Percentiles rank a stretch among this genome's conserved stretches.
phyloP scores from a whole-genome alignment of 2,888 invertebrate species.

The Argyra leucocephala region DNA sequence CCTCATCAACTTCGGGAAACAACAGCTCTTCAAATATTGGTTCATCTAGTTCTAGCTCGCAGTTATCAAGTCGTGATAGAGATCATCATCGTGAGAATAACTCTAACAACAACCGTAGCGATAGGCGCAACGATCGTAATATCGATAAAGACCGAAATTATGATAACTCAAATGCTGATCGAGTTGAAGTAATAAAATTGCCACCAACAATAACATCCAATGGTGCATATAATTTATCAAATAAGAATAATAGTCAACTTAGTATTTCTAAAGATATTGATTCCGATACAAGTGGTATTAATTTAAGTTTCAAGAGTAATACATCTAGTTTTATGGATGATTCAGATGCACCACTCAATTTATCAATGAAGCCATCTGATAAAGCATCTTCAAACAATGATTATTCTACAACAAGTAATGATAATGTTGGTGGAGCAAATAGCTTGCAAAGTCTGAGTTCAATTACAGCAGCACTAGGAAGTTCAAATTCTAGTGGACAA shows the following conservation, averaged over 20 bases:
- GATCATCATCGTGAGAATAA: neutral
- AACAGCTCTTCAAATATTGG: neutral
- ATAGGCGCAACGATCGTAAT: neutral
- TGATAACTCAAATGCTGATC: conserved; percentile 45
- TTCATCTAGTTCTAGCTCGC: neutral
- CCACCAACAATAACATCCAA: conserved; percentile 56
- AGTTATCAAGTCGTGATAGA: neutral
- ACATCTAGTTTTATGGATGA: conserved; percentile 47
- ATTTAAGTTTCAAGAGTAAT: conserved; percentile 40
- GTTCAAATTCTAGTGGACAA: conserved; percentile 26
- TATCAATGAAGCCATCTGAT: conserved; percentile 63
- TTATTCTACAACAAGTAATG: conserved; percentile 14
- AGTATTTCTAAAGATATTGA: conserved; percentile 28
- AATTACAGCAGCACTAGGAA: conserved; percentile 41
- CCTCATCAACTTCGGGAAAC: conserved; percentile 18
- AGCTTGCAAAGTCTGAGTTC: conserved; percentile 43
- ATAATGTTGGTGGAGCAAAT: conserved; percentile 27
- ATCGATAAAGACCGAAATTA: conserved; percentile 19
- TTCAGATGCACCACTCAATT: conserved; percentile 69
- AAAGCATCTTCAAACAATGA: conserved; percentile 28
- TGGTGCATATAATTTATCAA: conserved; percentile 44
- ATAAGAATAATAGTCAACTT: conserved; percentile 30
- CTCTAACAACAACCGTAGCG: neutral
- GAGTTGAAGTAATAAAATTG: conserved; percentile 73
- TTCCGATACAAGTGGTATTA: conserved; percentile 34